These are phyloP conservation scores for Puma concolor DNA, from an alignment of 2,113 vertebrate genomes.

Conservation along the genomic window DNA sequence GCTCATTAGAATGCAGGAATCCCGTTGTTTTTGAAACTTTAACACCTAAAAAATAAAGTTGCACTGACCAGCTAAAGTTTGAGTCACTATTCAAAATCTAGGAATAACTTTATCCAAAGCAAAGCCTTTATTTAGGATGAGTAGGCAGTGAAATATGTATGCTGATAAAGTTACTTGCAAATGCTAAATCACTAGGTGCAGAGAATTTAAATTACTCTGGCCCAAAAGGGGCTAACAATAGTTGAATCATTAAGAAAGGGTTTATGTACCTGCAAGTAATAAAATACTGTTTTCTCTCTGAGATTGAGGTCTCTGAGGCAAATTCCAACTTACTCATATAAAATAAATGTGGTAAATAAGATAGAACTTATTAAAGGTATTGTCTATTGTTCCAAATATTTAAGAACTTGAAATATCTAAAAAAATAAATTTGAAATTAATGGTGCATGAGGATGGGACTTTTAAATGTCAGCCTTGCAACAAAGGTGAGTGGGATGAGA, in stretches of 20 bases:
- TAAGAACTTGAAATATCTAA: slow-evolving; percentile 62
- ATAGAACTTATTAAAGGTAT: slow-evolving; percentile 60
- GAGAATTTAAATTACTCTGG: slow-evolving; percentile 68
- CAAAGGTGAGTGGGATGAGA: slow-evolving; percentile 46
- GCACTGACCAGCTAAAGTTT: background rate
- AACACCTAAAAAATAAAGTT: slow-evolving; percentile 45
- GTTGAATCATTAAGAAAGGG: slow-evolving; percentile 55
- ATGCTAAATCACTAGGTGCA: slow-evolving; percentile 48
- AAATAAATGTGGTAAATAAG: slow-evolving; percentile 75
- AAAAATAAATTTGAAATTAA: slow-evolving; percentile 71
- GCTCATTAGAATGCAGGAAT: background rate
- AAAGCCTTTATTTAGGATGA: slow-evolving; percentile 54
- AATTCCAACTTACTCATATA: slow-evolving; percentile 67
- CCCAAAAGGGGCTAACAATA: slow-evolving; percentile 61
- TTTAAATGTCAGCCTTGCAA: slow-evolving; percentile 76
- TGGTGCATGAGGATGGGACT: slow-evolving; percentile 69
- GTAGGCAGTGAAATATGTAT: slow-evolving; percentile 67
- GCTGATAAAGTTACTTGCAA: slow-evolving; percentile 55
- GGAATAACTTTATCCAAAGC: slow-evolving; percentile 42
- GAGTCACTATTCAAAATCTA: slow-evolving; percentile 59
- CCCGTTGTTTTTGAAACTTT: background rate
- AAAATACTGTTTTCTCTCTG: slow-evolving; percentile 72
- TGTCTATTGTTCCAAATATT: slow-evolving; percentile 62
- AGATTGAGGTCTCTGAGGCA: slow-evolving; percentile 64
- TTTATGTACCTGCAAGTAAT: slow-evolving; percentile 76